A percentile compares a stretch with the other conserved stretches of the same genome.
phyloP scores from a whole-genome alignment of 2,888 invertebrate genomes.

The Limulus polyphemus region DNA sequence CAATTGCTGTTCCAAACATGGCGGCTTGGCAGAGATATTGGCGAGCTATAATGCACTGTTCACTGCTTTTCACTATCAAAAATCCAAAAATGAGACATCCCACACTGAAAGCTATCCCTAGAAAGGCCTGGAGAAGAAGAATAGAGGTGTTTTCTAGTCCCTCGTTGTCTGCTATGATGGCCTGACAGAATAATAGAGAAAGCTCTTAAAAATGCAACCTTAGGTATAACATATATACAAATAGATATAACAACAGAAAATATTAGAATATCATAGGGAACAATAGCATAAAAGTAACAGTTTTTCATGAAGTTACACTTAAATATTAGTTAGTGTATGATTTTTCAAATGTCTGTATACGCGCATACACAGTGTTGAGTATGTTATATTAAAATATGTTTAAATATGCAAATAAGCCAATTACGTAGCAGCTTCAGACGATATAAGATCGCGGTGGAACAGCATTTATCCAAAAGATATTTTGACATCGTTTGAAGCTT shows the following conservation, averaged over 20 bases:
- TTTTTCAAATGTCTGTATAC: too few relatives aligned
- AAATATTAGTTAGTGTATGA: too few relatives aligned
- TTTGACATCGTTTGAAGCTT: too few relatives aligned
- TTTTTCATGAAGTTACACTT: neutral
- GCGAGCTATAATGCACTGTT: constrained; percentile 69
- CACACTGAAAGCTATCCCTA: constrained; percentile 69
- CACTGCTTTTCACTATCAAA: constrained; percentile 63
- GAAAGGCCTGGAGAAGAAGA: constrained; percentile 33
- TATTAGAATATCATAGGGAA: neutral
- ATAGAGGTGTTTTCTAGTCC: constrained; percentile 25
- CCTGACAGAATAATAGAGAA: constrained; percentile 14
- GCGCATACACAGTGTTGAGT: too few relatives aligned
- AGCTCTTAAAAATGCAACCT: neutral
- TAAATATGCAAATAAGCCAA: too few relatives aligned
- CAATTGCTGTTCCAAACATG: constrained; percentile 61
- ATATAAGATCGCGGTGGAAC: too few relatives aligned
- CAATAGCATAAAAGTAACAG: neutral
- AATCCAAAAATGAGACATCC: constrained; percentile 69
- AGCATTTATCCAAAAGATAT: too few relatives aligned
- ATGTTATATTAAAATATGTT: too few relatives aligned
- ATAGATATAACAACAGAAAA: neutral
- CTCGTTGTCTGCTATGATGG: constrained; percentile 16
- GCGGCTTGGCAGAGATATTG: constrained; percentile 68
- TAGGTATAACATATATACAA: neutral
- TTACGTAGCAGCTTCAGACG: too few relatives aligned